Conservation (phyloP, 2,113 vertebrate genomes). For the Pyxicephalus adspersus region DNA sequence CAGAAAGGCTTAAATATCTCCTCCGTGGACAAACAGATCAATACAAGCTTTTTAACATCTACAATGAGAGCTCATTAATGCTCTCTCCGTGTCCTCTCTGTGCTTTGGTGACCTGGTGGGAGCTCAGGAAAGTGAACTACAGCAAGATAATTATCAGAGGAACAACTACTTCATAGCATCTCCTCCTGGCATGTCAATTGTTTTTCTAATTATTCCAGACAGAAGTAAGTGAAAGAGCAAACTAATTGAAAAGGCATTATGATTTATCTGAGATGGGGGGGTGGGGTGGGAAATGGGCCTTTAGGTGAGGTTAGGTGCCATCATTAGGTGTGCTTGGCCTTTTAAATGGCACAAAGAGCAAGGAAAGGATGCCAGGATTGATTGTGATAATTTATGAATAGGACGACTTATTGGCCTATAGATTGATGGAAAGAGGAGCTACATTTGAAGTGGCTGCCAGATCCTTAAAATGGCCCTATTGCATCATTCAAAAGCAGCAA, state of each 20-base stretch:
- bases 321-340: conserved; percentile 53
- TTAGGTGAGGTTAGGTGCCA: conserved; percentile 69
- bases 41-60: conserved; percentile 92
- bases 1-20: conserved; percentile 92
- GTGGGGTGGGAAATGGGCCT: conserved; percentile 56
- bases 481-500: too few relatives aligned
- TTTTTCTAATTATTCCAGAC: conserved; percentile 81
- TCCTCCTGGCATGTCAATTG: conserved; percentile 74
- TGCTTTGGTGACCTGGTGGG: conserved; percentile 86
- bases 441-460: not conserved
- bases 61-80: conserved; percentile 93
- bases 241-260: conserved; percentile 76
- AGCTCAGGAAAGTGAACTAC: conserved; percentile 79
- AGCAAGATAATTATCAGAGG: conserved; percentile 81
- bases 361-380: not conserved
- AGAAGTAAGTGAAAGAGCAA: conserved; percentile 71
- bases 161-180: conserved; percentile 74
- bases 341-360: conserved; percentile 24
- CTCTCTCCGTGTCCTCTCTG: conserved; percentile 85
- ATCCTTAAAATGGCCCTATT: too few relatives aligned
- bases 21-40: conserved; percentile 97
- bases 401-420: not conserved
- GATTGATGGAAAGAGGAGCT: not conserved
- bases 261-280: conserved; percentile 77
- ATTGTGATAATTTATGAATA: conserved; percentile 30